phyloP scores from a whole-genome alignment of 35 echinoderm and acorn worm genomes.

The Strongylocentrotus purpuratus region DNA sequence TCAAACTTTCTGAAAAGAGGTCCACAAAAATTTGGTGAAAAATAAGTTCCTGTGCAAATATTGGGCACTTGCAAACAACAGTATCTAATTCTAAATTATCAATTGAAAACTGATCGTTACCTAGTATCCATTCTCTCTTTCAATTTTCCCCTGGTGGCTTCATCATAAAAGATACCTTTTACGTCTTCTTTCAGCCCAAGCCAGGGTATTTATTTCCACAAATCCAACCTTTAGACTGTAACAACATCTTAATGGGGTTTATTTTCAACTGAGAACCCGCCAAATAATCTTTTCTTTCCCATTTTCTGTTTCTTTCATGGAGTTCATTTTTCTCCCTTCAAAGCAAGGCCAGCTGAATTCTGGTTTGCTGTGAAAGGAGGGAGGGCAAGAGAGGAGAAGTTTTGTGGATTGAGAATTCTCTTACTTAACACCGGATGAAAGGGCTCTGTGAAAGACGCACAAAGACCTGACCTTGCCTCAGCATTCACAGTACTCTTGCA shows the following conservation, averaged over 20 bases:
- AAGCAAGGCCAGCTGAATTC: slow-evolving; percentile 39
- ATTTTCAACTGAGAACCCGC: slow-evolving; percentile 50
- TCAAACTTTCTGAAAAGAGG: slow-evolving; percentile 17
- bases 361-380: slow-evolving; percentile 5
- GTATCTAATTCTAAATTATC: slow-evolving; percentile 56
- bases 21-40: slow-evolving; percentile 41
- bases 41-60: slow-evolving; percentile 49
- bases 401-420: slow-evolving; percentile 37
- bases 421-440: slow-evolving; percentile 52
- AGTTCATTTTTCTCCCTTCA: slow-evolving; percentile 32
- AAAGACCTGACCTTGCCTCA: slow-evolving; percentile 38
- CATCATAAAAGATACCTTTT: slow-evolving; percentile 52
- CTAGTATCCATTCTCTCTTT: slow-evolving; percentile 42
- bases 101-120: slow-evolving; percentile 39
- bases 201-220: slow-evolving; percentile 48
- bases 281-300: slow-evolving; percentile 53
- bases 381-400: background rate
- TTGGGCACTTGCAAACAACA: slow-evolving; percentile 47
- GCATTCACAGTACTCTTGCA: background rate
- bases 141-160: slow-evolving; percentile 45
- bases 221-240: slow-evolving; percentile 51
- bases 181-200: slow-evolving; percentile 43
- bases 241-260: slow-evolving; percentile 53
- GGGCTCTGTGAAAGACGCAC: slow-evolving; percentile 45
- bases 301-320: slow-evolving; percentile 10